A percentile compares a stretch with the other conserved stretches of the same genome.
Evolutionary conservation across 2,888 invertebrate genomes (phyloP).

Genomic region (Diogma glabrata): DNA sequence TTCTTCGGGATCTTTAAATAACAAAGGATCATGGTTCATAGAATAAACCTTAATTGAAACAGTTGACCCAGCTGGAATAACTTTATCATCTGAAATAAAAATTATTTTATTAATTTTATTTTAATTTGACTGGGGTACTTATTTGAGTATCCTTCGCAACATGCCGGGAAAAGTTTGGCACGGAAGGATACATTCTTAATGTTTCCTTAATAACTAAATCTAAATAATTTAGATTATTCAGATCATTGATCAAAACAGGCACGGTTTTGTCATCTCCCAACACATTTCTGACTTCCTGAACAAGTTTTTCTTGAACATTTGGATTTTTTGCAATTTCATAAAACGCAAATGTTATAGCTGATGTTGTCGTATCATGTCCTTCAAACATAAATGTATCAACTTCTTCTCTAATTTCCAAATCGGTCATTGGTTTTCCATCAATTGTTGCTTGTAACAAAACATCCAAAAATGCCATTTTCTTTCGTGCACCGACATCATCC

Average conservation of each 20-base stretch:
- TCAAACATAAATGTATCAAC: slow-evolving; percentile 6
- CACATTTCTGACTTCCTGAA: not conserved
- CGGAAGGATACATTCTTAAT: not conserved
- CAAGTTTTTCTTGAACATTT: not conserved
- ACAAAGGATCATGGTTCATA: not conserved
- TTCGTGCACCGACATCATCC: slow-evolving; percentile 34
- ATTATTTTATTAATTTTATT: too few relatives aligned
- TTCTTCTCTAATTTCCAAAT: not conserved
- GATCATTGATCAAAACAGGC: not conserved
- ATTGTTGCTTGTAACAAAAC: not conserved
- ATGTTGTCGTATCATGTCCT: slow-evolving; percentile 1
- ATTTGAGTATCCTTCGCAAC: not conserved
- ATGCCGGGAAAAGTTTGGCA: not conserved
- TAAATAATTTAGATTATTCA: not conserved
- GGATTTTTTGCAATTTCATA: not conserved
- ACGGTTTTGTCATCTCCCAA: not conserved
- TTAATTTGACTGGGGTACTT: not conserved
- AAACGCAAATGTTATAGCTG: not conserved
- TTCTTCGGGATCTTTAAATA: not conserved
- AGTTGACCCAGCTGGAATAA: not conserved
- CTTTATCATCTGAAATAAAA: too few relatives aligned
- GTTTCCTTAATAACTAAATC: slow-evolving; percentile 2
- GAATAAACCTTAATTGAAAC: not conserved
- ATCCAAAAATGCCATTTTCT: slow-evolving; percentile 3
- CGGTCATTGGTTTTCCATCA: not conserved